phyloP scores from a whole-genome alignment of 2,888 invertebrate species.

The Coremacera marginata region DNA sequence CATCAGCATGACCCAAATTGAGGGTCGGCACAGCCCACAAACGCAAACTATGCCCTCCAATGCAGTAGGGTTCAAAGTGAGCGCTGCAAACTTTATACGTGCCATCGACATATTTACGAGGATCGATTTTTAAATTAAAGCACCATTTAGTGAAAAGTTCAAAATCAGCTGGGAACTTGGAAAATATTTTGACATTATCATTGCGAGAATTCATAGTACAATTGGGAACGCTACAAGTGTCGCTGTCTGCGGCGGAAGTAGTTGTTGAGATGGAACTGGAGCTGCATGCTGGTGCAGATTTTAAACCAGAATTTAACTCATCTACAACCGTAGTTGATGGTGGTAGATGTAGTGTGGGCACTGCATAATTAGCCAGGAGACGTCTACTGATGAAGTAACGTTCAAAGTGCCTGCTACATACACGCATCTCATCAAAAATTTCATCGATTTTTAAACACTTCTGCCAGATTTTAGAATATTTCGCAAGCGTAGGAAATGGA shows the following conservation, averaged over 20 bases:
- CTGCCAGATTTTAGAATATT: constrained; percentile 26
- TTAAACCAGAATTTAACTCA: constrained; percentile 41
- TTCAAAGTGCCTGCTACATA: constrained; percentile 45
- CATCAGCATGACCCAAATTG: constrained; percentile 42
- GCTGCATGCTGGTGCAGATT: constrained; percentile 38
- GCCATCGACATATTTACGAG: constrained; percentile 50
- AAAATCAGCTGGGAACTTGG: constrained; percentile 49
- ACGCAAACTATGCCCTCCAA: constrained; percentile 45
- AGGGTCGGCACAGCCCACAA: constrained; percentile 51
- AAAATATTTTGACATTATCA: constrained; percentile 43
- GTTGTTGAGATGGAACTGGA: constrained; percentile 28
- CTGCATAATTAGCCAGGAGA: constrained; percentile 29
- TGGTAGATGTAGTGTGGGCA: constrained; percentile 44
- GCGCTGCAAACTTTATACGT: constrained; percentile 49
- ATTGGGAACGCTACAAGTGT: constrained; percentile 48
- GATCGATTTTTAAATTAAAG: constrained; percentile 53
- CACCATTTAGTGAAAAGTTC: constrained; percentile 54
- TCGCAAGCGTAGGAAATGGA: constrained; percentile 27
- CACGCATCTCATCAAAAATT: constrained; percentile 26
- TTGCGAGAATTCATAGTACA: constrained; percentile 43
- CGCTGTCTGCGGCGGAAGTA: constrained; percentile 18
- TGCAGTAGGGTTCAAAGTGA: constrained; percentile 50
- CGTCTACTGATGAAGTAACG: neutral
- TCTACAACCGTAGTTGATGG: neutral
- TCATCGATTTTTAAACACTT: constrained; percentile 34